Evolutionary conservation across 2,113 vertebrate genomes (phyloP).

Genomic region (Baryphthengus martii): DNA sequence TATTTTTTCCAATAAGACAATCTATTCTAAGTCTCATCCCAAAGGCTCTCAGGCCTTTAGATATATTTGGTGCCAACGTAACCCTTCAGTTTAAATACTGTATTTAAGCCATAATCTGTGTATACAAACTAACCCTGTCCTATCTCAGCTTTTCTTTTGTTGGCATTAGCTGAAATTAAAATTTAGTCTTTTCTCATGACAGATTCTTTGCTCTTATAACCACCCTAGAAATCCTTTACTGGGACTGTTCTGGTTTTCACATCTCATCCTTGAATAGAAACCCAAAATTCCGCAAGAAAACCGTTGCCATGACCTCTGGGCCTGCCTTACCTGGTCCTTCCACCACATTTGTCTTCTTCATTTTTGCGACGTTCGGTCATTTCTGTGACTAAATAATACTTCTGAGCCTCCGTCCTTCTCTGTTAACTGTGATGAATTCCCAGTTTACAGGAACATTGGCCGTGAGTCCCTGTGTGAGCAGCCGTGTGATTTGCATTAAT

Average conservation of each 20-base stretch:
- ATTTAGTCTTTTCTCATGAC: not conserved
- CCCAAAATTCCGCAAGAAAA: not conserved
- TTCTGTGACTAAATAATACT: not conserved
- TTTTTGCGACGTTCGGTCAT: not conserved
- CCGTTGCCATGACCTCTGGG: not conserved
- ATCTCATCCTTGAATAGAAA: not conserved
- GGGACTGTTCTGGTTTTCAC: not conserved
- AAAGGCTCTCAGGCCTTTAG: not conserved
- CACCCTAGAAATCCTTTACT: not conserved
- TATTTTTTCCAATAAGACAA: not conserved
- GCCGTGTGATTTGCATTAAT: conserved; percentile 17
- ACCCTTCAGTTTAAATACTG: not conserved
- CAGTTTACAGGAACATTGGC: not conserved
- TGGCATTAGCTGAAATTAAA: not conserved
- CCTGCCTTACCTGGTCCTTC: not conserved
- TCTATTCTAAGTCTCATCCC: not conserved
- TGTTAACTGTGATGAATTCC: not conserved
- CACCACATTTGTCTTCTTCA: not conserved
- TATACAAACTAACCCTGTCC: not conserved
- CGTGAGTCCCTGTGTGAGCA: not conserved
- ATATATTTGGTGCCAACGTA: not conserved
- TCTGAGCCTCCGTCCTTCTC: not conserved
- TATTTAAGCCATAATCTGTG: not conserved
- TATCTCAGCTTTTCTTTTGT: not conserved
- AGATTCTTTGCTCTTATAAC: not conserved